Evolutionary conservation across 2,113 vertebrate species (phyloP).

Genomic region (Delphinus delphis): DNA sequence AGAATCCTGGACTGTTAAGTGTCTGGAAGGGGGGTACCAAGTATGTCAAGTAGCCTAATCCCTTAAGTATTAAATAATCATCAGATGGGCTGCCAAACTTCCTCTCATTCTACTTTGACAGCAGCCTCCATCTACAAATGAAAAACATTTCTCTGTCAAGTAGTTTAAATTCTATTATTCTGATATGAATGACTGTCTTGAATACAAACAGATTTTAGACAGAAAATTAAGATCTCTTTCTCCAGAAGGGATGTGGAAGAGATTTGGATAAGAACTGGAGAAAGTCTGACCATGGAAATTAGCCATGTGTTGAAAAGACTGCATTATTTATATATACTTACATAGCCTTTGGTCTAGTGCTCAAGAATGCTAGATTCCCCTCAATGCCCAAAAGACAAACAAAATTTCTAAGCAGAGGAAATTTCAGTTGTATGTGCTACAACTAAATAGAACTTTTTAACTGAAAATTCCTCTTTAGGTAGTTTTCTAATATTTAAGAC

Average conservation of each 20-base stretch:
- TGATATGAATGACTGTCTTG: conserved; percentile 68
- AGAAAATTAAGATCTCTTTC: conserved; percentile 57
- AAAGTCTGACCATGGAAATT: conserved; percentile 39
- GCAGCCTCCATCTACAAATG: conserved; percentile 37
- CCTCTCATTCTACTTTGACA: conserved; percentile 56
- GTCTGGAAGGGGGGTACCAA: conserved; percentile 63
- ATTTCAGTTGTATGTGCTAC: neutral
- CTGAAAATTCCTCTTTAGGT: neutral
- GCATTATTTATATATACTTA: conserved; percentile 33
- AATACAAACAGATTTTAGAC: conserved; percentile 73
- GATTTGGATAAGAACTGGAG: conserved; percentile 54
- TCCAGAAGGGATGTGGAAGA: conserved; percentile 57
- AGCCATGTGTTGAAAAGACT: conserved; percentile 59
- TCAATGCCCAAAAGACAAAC: conserved; percentile 1
- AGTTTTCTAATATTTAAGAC: neutral
- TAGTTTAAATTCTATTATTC: conserved; percentile 67
- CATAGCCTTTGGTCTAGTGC: neutral
- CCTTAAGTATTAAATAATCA: conserved; percentile 74
- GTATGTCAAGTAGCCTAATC: conserved; percentile 73
- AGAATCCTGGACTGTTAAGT: conserved; percentile 56
- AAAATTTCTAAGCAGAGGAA: conserved; percentile 17
- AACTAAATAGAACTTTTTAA: neutral
- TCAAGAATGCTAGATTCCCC: neutral
- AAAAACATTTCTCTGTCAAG: conserved; percentile 64
- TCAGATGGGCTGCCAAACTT: conserved; percentile 52